Base-by-base conservation (phyloP, 2,888 invertebrate genomes). In the Aphrophora alni region DNA sequence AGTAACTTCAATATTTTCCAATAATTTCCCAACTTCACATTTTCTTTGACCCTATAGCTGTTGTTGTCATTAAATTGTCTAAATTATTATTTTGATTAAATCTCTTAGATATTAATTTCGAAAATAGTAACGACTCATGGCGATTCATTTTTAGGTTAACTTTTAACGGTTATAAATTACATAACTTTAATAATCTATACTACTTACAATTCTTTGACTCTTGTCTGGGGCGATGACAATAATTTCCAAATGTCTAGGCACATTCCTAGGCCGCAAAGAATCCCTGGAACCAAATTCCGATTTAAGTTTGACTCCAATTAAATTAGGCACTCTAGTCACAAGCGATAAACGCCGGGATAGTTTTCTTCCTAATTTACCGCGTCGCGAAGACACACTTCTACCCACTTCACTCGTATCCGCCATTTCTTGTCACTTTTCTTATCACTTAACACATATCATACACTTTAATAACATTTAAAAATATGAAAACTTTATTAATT, bases 191-290 rank as follows among this genome's bases (percentile, higher is more conserved):
- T 69, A 77, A 70, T 69, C 44, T 51, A 33, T 25, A 44, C 25
- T 78, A 87, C 88, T 89, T 88, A 93, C 93, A 90, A 92, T 91
- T 88, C 90, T 90, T 86, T 92, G 92, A 12, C 91, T 90, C 88
- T 92, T 92, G 86, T 93, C 92, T 38, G 93, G 93, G 68, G 91
- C 90, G 85, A 92, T 92, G 82, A 92, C 90, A 17, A 92, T 91
- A 80, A 93, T 90, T 84, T 92, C 92, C 28, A 82, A 80, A 80
- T 38, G 76, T 17, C 78, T 28, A 14, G n/a, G 26, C 25, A 28
- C 78, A 68, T 74, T 73, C 25, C 26, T 24, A 27, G 51, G 78
- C 33, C 74, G 75, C 28, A 82, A 72, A 5, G 82, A 82, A 51
- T 82, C 82, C 71, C 82, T 83, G 68, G 84, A 83, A n/a, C 83